Evolutionary conservation across 2,888 invertebrate genomes (phyloP).

Genomic region (Gandaritis pyraliata): DNA sequence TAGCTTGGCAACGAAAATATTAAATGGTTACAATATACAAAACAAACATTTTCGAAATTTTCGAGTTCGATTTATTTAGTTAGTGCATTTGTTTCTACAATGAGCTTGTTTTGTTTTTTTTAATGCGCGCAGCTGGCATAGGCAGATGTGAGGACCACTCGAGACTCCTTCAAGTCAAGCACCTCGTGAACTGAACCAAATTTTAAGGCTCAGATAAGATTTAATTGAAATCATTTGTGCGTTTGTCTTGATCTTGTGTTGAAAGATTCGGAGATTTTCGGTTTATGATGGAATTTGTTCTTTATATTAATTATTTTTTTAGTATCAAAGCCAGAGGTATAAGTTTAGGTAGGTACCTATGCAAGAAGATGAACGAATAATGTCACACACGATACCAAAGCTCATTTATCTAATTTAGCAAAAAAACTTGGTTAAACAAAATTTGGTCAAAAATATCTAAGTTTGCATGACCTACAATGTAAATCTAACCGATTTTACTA

Average conservation of each 20-base stretch:
- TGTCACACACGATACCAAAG: too few species aligned
- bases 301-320: neutral
- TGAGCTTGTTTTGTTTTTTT: conserved; percentile 34
- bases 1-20: neutral
- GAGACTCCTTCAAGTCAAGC: conserved; percentile 46
- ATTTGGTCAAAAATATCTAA: too few species aligned
- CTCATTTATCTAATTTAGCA: too few species aligned
- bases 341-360: too few species aligned
- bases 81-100: conserved; percentile 35
- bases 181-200: conserved; percentile 30
- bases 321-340: too few species aligned
- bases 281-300: neutral
- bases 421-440: too few species aligned
- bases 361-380: too few species aligned
- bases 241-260: conserved; percentile 23
- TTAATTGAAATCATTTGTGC: conserved; percentile 26
- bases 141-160: conserved; percentile 46
- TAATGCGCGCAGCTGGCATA: conserved; percentile 42
- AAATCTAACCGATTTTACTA: neutral
- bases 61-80: conserved; percentile 39
- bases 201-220: conserved; percentile 24
- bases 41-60: conserved; percentile 37
- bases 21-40: conserved; percentile 16
- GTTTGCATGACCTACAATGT: too few species aligned
- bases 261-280: conserved; percentile 7